These are phyloP conservation scores for Holacanthus passer DNA, from an alignment of 2,113 vertebrate species.

Conservation along the genomic window DNA sequence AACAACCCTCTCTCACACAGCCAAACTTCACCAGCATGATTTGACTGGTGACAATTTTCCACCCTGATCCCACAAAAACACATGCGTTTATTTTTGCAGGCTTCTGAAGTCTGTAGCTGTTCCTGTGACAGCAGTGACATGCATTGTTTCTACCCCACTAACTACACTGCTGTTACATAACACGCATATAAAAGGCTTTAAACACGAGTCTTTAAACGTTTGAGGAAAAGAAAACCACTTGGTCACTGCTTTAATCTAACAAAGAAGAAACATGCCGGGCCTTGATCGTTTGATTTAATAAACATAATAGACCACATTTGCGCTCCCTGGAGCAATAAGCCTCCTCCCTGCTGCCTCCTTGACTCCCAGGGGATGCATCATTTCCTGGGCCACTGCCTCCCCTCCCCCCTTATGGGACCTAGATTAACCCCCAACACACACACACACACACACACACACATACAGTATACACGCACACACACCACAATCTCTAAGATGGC, in stretches of 20 bases:
- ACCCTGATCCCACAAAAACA: slow-evolving; percentile 8
- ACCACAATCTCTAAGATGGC: slow-evolving; percentile 39
- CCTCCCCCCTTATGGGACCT: slow-evolving; percentile 56
- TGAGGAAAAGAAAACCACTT: slow-evolving; percentile 33
- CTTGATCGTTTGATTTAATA: slow-evolving; percentile 64
- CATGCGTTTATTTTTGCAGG: background rate
- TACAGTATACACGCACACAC: background rate
- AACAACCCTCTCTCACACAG: background rate
- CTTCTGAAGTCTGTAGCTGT: background rate
- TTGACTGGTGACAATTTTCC: slow-evolving; percentile 18
- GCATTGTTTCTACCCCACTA: slow-evolving; percentile 59
- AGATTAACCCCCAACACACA: slow-evolving; percentile 60
- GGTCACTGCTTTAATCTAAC: slow-evolving; percentile 37
- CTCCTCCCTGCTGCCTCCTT: slow-evolving; percentile 68
- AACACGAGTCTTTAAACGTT: slow-evolving; percentile 34
- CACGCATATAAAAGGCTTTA: slow-evolving; percentile 44
- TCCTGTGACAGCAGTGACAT: slow-evolving; percentile 18
- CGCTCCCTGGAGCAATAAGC: slow-evolving; percentile 67
- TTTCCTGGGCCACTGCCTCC: slow-evolving; percentile 76
- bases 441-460: slow-evolving; percentile 2
- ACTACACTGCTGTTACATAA: slow-evolving; percentile 53
- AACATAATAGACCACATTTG: slow-evolving; percentile 75
- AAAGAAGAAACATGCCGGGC: slow-evolving; percentile 51
- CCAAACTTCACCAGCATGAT: slow-evolving; percentile 19
- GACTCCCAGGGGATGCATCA: slow-evolving; percentile 72